These are phyloP conservation scores for Neosalanx taihuensis DNA, from an alignment of 2,797 vertebrate species.

Conservation along the genomic window DNA sequence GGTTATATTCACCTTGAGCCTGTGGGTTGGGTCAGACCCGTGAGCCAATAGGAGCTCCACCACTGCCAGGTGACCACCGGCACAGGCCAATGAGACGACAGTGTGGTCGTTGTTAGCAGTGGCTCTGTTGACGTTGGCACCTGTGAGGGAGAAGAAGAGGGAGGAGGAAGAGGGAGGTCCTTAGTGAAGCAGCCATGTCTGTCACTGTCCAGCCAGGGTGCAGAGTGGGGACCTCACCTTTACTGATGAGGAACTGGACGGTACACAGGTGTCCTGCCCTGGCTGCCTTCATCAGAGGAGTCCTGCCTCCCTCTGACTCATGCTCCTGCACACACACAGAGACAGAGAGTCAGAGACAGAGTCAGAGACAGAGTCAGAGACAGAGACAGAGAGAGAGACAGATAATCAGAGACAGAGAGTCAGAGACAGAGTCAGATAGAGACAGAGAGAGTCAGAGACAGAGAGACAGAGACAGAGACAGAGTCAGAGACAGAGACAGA, in stretches of 20 bases:
- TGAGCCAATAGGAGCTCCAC: constrained; percentile 86
- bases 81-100: constrained; percentile 86
- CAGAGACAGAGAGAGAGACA: too few relatives aligned
- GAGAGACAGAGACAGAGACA: too few relatives aligned
- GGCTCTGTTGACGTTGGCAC: constrained; percentile 86
- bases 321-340: constrained; percentile 72
- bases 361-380: neutral
- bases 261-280: constrained; percentile 88
- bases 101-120: constrained; percentile 90
- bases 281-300: constrained; percentile 88
- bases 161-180: neutral
- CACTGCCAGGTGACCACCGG: constrained; percentile 84
- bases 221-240: constrained; percentile 67
- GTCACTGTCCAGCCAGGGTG: too few relatives aligned
- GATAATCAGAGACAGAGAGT: too few relatives aligned
- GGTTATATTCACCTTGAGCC: constrained; percentile 76
- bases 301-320: constrained; percentile 87
- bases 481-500: too few relatives aligned
- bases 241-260: constrained; percentile 88
- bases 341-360: neutral
- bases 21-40: constrained; percentile 86
- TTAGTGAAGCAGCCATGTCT: neutral
- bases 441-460: too few relatives aligned
- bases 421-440: too few relatives aligned
- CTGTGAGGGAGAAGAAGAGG: constrained; percentile 48